Evolutionary conservation across 35 echinoderm and acorn worm genomes (phyloP), one percentile per base, ranked within the genome.

Genomic region (Chiridota heheva): DNA sequence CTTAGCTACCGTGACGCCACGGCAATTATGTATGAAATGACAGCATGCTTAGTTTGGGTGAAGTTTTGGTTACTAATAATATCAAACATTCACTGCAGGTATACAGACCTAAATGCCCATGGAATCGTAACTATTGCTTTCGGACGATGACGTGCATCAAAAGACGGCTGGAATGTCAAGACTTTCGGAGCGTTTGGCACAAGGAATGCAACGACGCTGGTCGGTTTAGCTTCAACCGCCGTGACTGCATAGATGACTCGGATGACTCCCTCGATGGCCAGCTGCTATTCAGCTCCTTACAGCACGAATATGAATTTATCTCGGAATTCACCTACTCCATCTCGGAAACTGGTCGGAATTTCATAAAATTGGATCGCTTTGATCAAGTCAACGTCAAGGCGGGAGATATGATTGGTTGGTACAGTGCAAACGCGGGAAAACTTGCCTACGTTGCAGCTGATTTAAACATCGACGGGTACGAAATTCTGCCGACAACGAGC

Each of bases 391-490:
- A 71, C 1, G 91, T 94, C 45, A 10, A 84, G 60, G 40, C 70
- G 20, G 91, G 91, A 17, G 91, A 94, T 44, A 70, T 94, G 62
- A 88, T 94, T 15, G 91, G 85, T 8, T 94, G 91, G 91, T 94
- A 94, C 40, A 94, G 88, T 53, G 78, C 84, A 42, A 88, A 94
- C 22, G 30, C 53, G 10, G 91, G 91, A 4, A 94, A 94, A 58
- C 55, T 94, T 3, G 91, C 78, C 40, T 94, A 94, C 64, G 63
- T 83, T 28, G 57, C 58, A 15, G 91, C 85, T 15, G 84, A 93
- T 24, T 31, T 17, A 42, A 63, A 34, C 24, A 42, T 78, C 8
- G 91, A 94, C 36, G 91, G 85, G 18, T 42, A 78, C 0, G 91
- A 94, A 58, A 58, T 94, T 63, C 60, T 78, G 2, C 91, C 91